These are phyloP conservation scores for Laterallus jamaicensis DNA, from an alignment of 2,113 vertebrate species.

Conservation along the genomic window DNA sequence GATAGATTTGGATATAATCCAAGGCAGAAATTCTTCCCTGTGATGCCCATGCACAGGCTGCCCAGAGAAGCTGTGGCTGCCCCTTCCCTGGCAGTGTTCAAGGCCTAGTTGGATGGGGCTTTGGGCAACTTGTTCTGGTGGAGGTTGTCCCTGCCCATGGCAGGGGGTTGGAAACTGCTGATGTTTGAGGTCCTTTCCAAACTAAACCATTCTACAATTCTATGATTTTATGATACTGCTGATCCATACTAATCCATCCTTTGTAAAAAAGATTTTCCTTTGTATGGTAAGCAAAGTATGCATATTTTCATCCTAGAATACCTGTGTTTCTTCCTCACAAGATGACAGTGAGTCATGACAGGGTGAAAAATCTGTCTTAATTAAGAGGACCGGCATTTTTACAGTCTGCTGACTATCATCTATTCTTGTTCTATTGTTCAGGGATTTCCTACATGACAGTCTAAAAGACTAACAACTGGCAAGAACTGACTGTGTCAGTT, in stretches of 20 bases:
- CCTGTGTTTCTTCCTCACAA: background rate
- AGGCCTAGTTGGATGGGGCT: too few species aligned
- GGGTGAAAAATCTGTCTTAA: background rate
- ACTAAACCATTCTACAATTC: too few species aligned
- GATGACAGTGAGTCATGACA: background rate
- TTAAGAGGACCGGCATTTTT: background rate
- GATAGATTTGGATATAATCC: too few species aligned
- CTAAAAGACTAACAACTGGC: background rate
- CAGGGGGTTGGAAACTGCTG: too few species aligned
- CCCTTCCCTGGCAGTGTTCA: too few species aligned
- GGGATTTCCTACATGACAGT: background rate
- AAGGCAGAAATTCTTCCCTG: too few species aligned
- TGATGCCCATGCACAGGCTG: too few species aligned
- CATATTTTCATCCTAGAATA: background rate
- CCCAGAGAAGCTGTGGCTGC: too few species aligned
- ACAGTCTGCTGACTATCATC: background rate
- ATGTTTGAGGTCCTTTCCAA: too few species aligned
- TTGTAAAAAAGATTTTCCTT: background rate
- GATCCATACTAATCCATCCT: background rate
- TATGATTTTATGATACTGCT: background rate
- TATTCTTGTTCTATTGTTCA: background rate
- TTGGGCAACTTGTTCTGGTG: too few species aligned
- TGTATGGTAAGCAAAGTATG: background rate
- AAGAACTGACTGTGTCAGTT: background rate
- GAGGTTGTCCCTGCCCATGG: too few species aligned